phyloP scores from a whole-genome alignment of 2,113 vertebrate species.

The Solea senegalensis region DNA sequence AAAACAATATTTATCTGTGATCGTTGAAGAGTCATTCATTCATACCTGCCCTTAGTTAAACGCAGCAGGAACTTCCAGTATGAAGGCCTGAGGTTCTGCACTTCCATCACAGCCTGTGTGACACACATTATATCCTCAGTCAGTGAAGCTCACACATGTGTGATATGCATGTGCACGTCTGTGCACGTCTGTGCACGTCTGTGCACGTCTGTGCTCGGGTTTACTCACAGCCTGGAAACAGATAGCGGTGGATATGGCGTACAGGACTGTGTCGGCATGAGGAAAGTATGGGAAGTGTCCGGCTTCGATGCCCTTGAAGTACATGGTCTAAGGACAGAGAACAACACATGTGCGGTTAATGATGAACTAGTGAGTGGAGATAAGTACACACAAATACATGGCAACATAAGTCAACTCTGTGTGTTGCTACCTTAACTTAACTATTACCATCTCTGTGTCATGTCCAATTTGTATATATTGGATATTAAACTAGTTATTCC shows the following conservation, averaged over 20 bases:
- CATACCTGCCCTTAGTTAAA: conserved; percentile 94
- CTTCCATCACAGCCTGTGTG: conserved; percentile 95
- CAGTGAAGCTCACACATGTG: neutral
- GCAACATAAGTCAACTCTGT: neutral
- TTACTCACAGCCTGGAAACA: conserved; percentile 97
- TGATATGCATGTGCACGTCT: neutral
- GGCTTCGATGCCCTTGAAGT: conserved; percentile 98
- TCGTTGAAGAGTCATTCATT: neutral
- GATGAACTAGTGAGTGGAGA: neutral
- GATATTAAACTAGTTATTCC: too few species aligned
- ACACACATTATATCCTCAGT: conserved; percentile 3
- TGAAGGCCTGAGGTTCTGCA: conserved; percentile 92
- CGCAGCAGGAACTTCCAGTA: conserved; percentile 98
- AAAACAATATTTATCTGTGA: too few species aligned
- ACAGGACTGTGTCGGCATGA: conserved; percentile 94
- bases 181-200: too few species aligned
- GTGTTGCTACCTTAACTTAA: neutral
- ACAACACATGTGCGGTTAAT: conserved; percentile 1
- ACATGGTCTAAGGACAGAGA: conserved; percentile 85
- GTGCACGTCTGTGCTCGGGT: neutral
- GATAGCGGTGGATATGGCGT: conserved; percentile 95
- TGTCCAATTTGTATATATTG: too few species aligned
- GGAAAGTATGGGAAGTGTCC: conserved; percentile 95
- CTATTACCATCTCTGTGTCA: neutral
- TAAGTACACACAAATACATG: neutral